A percentile compares a stretch with the other conserved stretches of the same genome.
phyloP scores from a whole-genome alignment of 2,888 invertebrate genomes.

The Agriotes lineatus region DNA sequence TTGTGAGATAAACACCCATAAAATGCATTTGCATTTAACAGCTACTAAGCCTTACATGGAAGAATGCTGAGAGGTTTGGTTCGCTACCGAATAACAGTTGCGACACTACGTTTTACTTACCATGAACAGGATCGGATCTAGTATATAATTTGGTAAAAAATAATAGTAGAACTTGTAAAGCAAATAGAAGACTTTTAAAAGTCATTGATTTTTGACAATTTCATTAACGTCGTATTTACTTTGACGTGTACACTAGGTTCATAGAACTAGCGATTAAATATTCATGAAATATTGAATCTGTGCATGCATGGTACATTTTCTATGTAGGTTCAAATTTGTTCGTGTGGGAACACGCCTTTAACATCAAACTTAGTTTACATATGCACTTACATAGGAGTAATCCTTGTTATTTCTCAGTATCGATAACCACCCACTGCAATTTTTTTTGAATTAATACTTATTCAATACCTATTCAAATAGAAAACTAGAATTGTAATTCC shows the following conservation, averaged over 20 bases:
- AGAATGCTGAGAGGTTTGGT: not conserved
- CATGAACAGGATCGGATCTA: slow-evolving; percentile 6
- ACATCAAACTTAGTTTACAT: slow-evolving; percentile 3
- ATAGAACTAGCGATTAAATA: too few species aligned
- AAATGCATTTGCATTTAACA: slow-evolving; percentile 21
- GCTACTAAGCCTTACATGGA: slow-evolving; percentile 24
- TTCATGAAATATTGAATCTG: too few species aligned
- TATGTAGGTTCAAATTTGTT: not conserved
- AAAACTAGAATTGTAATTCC: not conserved
- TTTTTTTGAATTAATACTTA: slow-evolving; percentile 10
- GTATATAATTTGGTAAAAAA: slow-evolving; percentile 12
- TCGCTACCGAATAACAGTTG: not conserved
- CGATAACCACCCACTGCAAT: slow-evolving; percentile 1
- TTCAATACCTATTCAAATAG: slow-evolving; percentile 6
- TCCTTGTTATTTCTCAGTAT: slow-evolving; percentile 1
- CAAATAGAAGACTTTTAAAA: slow-evolving; percentile 17
- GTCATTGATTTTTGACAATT: slow-evolving; percentile 27
- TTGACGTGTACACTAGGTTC: not conserved
- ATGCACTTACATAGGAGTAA: not conserved
- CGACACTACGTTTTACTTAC: slow-evolving; percentile 15
- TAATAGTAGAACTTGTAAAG: slow-evolving; percentile 15
- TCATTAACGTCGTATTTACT: slow-evolving; percentile 1
- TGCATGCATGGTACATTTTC: too few species aligned
- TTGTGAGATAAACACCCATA: slow-evolving; percentile 27
- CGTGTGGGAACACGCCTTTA: not conserved